Conservation (phyloP, 2,888 invertebrate genomes). For the Scaptomyza polygonia region DNA sequence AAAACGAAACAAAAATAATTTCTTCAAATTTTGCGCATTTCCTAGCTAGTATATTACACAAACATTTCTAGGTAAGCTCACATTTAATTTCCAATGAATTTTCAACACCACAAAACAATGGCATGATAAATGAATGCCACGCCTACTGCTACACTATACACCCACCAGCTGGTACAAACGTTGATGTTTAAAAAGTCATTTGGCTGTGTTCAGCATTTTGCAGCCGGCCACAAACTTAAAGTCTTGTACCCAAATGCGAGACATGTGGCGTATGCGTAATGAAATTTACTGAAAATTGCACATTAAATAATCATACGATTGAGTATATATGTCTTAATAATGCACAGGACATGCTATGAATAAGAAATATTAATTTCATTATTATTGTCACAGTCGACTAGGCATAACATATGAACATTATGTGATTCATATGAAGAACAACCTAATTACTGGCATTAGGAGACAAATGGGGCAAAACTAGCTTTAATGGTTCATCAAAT, state of each 20-base stretch:
- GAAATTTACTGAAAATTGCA: constrained; percentile 11
- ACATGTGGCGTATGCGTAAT: constrained; percentile 41
- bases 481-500: neutral
- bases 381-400: neutral
- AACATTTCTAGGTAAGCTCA: too few relatives aligned
- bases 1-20: too few relatives aligned
- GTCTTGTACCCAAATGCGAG: neutral
- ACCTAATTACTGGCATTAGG: constrained; percentile 7
- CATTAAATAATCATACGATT: constrained; percentile 24
- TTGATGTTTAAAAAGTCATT: constrained; percentile 29
- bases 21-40: too few relatives aligned
- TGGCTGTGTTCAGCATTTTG: constrained; percentile 19
- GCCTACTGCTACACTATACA: constrained; percentile 6
- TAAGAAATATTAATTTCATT: constrained; percentile 3
- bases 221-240: neutral
- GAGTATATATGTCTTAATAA: constrained; percentile 13
- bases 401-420: constrained; percentile 12
- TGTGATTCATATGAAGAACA: constrained; percentile 1
- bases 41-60: too few relatives aligned
- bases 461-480: constrained; percentile 10
- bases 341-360: neutral
- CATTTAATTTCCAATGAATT: neutral
- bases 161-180: neutral
- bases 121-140: constrained; percentile 53
- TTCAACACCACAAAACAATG: too few relatives aligned